phyloP scores from a whole-genome alignment of 2,113 vertebrate genomes.

The Columbina picui region DNA sequence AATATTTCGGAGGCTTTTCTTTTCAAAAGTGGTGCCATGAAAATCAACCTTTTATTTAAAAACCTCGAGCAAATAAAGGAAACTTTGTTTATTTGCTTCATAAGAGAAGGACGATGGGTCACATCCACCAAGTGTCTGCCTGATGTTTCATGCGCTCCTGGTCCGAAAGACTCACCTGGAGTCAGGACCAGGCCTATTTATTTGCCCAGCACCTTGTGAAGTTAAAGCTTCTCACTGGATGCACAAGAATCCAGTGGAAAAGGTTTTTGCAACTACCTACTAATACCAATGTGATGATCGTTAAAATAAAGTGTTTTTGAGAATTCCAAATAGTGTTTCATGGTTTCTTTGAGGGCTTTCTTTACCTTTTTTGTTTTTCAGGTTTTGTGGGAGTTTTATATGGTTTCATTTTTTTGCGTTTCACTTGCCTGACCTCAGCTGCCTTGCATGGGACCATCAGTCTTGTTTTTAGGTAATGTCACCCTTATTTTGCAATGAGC shows the following conservation, averaged over 20 bases:
- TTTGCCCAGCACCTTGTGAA: not conserved
- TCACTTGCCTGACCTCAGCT: not conserved
- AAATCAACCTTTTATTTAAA: slow-evolving; percentile 58
- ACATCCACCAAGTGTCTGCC: not conserved
- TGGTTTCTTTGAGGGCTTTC: not conserved
- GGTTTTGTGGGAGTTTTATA: not conserved
- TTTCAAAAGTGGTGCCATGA: slow-evolving; percentile 22
- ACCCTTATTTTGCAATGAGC: not conserved
- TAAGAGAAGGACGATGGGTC: not conserved
- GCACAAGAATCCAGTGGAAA: not conserved
- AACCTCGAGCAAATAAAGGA: slow-evolving; percentile 51
- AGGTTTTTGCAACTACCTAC: not conserved
- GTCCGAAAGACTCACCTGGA: not conserved
- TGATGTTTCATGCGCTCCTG: not conserved
- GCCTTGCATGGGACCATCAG: not conserved
- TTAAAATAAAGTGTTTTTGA: not conserved
- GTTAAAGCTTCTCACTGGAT: not conserved
- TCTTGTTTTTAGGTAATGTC: not conserved
- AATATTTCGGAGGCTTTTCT: slow-evolving; percentile 77
- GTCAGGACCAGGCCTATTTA: not conserved
- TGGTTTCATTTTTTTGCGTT: not conserved
- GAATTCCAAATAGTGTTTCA: fast-evolving
- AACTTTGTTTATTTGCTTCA: slow-evolving; percentile 3
- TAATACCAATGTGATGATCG: fast-evolving
- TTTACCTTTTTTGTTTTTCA: not conserved